Percentiles rank a stretch among this genome's conserved stretches.
These are phyloP conservation scores for Ceratina japonica DNA, from an alignment of 1,140 invertebrate genomes.

Conservation along the genomic window DNA sequence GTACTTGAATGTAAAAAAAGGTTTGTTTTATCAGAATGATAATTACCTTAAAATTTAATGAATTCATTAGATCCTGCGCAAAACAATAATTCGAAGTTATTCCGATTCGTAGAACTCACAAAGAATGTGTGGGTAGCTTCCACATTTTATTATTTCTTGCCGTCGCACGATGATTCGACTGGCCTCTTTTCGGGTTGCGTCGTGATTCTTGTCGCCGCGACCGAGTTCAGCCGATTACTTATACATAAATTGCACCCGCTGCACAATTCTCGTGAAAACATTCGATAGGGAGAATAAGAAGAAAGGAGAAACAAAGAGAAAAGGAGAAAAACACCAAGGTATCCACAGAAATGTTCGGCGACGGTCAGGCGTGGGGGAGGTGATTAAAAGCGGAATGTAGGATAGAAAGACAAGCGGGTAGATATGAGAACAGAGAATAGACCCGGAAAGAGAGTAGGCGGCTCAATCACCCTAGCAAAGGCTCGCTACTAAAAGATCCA, in stretches of 20 bases:
- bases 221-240: slow-evolving; percentile 62
- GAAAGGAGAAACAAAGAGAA: no score
- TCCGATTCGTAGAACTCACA: no score
- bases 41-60: no score
- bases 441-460: slow-evolving; percentile 53
- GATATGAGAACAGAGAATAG: slow-evolving; percentile 26
- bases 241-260: slow-evolving; percentile 63
- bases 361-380: background rate
- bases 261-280: slow-evolving; percentile 6
- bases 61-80: no score
- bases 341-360: no score
- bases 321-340: no score
- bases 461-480: slow-evolving; percentile 71
- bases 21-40: no score
- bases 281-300: background rate
- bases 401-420: slow-evolving; percentile 51
- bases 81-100: no score
- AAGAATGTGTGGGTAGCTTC: no score
- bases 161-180: background rate
- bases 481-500: slow-evolving; percentile 72
- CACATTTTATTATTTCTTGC: no score
- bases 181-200: background rate
- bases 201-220: slow-evolving; percentile 5
- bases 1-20: no score
- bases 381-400: slow-evolving; percentile 27